Base-by-base conservation (phyloP, 2,888 invertebrate species). In the Microplitis manilae region DNA sequence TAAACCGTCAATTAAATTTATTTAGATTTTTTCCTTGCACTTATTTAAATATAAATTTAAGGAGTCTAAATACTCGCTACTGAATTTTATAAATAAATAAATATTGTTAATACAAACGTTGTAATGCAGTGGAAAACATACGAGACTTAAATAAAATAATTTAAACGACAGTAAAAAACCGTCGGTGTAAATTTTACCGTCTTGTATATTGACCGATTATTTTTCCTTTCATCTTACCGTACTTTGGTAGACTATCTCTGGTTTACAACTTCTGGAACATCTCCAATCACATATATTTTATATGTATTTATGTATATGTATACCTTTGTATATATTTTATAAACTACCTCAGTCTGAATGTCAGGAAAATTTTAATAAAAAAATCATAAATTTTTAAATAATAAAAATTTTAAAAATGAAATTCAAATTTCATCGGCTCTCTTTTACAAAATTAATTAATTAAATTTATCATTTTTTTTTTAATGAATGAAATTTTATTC, bases 201-300 rank as follows among this genome's bases (percentile, higher is more conserved):
- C 13, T 38, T 38, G 39, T 67, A 38, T 38, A 38, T 30, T 39
- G 67, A 38, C 39, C 38, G n/a, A 67, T 39, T 13, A 67, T 13
- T 39, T 67, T n/a, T 38, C n/a, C 39, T 67, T 67, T 38, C 67
- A 38, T 67, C 67, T 67, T 7, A 30, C n/a, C 67, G 17, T 20
- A 15, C 62, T 17, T 20, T 17, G 15, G 17, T 50, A 30, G 30
- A 30, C 30, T 30, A 30, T 30, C 13, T 50, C 13, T 50, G 50
- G 50, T 50, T 50, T 13, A 50, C 50, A 13, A 13, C 50, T 50
- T 62, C 62, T 62, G 62, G 62, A 62, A 62, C 17, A 62, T 62
- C 7, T 62, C 62, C 20, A 20, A 62, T 62, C 62, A 62, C 15
- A 20, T 62, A 20, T 38, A 38, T 30, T 30, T 30, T 30, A 30